Percentiles rank a stretch among this genome's conserved stretches.
phyloP scores from a whole-genome alignment of 2,888 invertebrate species.

The Diploptera punctata region DNA sequence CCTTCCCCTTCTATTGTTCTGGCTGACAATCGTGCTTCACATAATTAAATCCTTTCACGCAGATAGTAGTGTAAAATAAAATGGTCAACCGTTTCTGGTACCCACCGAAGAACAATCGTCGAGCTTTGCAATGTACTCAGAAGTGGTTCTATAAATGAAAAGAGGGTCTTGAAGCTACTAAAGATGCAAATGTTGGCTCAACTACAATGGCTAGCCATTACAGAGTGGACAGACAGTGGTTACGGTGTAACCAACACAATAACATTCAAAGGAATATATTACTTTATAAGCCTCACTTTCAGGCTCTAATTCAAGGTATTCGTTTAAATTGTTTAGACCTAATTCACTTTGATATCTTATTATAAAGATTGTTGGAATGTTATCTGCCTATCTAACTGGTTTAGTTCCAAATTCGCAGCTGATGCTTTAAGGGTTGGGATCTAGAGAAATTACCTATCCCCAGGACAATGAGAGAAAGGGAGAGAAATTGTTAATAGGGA shows the following conservation, averaged over 20 bases:
- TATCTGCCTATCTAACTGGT: neutral
- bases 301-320: slow-evolving; percentile 9
- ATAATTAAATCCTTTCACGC: slow-evolving; percentile 28
- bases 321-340: slow-evolving; percentile 2
- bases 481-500: neutral
- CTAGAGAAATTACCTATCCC: neutral
- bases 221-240: slow-evolving; percentile 16
- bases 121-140: slow-evolving; percentile 7
- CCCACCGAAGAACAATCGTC: neutral
- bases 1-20: slow-evolving; percentile 9
- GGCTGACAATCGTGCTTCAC: neutral
- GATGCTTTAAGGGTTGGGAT: neutral
- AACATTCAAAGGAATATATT: neutral
- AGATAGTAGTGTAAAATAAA: neutral
- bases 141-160: slow-evolving; percentile 17
- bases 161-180: neutral
- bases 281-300: neutral
- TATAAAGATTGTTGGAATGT: neutral
- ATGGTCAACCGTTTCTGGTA: slow-evolving; percentile 3
- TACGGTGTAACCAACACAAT: slow-evolving; percentile 1
- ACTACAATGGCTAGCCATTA: slow-evolving; percentile 9
- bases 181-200: slow-evolving; percentile 1
- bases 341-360: neutral
- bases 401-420: slow-evolving; percentile 10
- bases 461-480: neutral